phyloP scores from a whole-genome alignment of 2,113 vertebrate genomes.

The Nymphicus hollandicus region DNA sequence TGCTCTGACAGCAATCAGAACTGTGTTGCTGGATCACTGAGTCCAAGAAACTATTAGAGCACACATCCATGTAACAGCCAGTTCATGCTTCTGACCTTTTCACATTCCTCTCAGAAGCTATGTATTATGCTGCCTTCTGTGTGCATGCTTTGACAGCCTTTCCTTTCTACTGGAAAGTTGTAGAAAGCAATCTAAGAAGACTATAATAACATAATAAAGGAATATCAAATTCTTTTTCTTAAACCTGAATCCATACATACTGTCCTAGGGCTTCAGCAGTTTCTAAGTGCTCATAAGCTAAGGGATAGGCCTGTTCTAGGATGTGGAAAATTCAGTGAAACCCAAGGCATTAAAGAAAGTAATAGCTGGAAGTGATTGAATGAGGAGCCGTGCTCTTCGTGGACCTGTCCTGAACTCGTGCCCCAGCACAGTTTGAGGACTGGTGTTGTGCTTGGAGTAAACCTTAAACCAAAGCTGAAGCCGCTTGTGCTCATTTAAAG shows the following conservation, averaged over 20 bases:
- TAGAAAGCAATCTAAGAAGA: neutral
- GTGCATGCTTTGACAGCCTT: neutral
- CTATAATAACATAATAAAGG: neutral
- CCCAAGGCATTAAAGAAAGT: slow-evolving; percentile 33
- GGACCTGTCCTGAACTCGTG: neutral
- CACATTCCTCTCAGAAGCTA: neutral
- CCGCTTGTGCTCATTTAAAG: neutral
- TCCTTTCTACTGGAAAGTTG: neutral
- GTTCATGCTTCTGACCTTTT: slow-evolving; percentile 5
- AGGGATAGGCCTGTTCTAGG: slow-evolving; percentile 6
- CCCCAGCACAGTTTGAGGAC: neutral
- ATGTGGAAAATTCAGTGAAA: slow-evolving; percentile 54
- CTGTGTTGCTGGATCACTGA: neutral
- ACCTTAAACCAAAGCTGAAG: slow-evolving; percentile 43
- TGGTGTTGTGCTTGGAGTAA: slow-evolving; percentile 52
- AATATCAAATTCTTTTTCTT: neutral
- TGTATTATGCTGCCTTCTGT: neutral
- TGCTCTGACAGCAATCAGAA: neutral
- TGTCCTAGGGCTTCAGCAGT: neutral
- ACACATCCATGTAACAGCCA: neutral
- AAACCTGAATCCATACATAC: neutral
- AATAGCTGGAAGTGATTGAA: slow-evolving; percentile 41
- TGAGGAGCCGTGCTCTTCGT: slow-evolving; percentile 38
- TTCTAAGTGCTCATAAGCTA: neutral
- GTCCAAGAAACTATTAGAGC: slow-evolving; percentile 15